Evolutionary conservation across 2,888 invertebrate genomes (phyloP), one percentile per base, ranked within the genome.

Genomic region (Hypomecis atomaria): DNA sequence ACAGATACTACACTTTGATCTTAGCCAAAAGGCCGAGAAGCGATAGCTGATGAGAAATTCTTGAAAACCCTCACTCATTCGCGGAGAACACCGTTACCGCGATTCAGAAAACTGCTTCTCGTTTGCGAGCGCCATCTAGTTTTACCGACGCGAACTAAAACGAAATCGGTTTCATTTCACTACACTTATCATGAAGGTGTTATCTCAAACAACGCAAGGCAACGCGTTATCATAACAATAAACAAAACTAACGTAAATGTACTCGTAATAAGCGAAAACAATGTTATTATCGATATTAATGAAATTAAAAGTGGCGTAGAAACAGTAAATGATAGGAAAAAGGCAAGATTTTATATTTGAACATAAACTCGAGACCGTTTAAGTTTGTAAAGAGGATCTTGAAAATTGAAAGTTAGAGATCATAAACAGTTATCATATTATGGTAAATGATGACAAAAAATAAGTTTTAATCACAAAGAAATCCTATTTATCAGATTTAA

Each of bases 1-100:
- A 61, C 60, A 65, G 60, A 65, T 61, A 65, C 65, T 61, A 61
- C 60, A 61, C 60, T 65, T 65, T 65, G 60, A 65, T 65, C 65
- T 61, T 65, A 65, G 65, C 65, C 65, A 65, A 61, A 65, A 65
- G 65, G 65, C 65, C 60, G 66, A 62, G 66, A 62, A 66, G 66
- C 66, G 66, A 66, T 66, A 57, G 47, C 43, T 23, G 3, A 23
- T 23, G 23, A n/a, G 0, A 0, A 0, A 0, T 3, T 4, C 0
- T 0, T 6, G 9, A 42, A 11, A 40, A 6, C 9, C 8, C 0
- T n/a, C 11, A 36, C n/a, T n/a, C n/a, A n/a, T 9, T 9, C 34
- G 36, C 40, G 53, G 48, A 57, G 50, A 57, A 57, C 49, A 52
- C 53, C 45, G 53, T 42, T 38, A 58, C n/a, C n/a, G n/a, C n/a